phyloP scores from a whole-genome alignment of 2,888 invertebrate genomes.

The Synanthedon vespiformis region DNA sequence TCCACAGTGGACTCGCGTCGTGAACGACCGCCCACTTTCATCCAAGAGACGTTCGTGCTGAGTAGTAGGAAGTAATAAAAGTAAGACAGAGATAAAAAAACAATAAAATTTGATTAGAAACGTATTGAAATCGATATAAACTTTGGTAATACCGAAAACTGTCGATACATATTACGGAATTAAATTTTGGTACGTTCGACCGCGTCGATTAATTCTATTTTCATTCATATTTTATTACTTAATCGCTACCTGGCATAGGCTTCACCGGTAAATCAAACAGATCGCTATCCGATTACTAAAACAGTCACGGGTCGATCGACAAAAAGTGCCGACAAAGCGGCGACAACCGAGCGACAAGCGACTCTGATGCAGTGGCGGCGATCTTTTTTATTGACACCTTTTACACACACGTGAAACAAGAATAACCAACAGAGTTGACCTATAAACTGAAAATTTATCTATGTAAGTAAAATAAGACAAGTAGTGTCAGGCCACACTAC shows the following conservation, averaged over 20 bases:
- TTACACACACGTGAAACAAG: conserved; percentile 15
- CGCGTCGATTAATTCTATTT: conserved; percentile 12
- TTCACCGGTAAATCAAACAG: conserved; percentile 36
- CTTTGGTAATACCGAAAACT: neutral
- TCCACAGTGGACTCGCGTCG: too few species aligned
- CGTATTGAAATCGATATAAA: neutral
- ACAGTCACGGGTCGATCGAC: conserved; percentile 49
- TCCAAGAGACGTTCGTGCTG: too few species aligned
- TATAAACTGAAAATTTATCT: too few species aligned
- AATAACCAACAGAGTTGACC: too few species aligned
- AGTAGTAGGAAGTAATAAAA: too few species aligned
- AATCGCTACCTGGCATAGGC: conserved; percentile 52
- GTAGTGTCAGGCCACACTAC: too few species aligned
- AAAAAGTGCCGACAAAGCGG: conserved; percentile 65
- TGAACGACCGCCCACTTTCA: too few species aligned
- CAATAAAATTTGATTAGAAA: too few species aligned
- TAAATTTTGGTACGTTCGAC: conserved; percentile 11
- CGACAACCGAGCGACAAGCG: conserved; percentile 28
- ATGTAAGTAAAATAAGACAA: too few species aligned
- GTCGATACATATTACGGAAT: conserved; percentile 22
- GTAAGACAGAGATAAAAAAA: too few species aligned
- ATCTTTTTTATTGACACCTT: conserved; percentile 31
- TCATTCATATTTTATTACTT: conserved; percentile 41
- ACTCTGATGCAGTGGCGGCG: conserved; percentile 29
- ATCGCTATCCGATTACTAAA: conserved; percentile 62